Percentiles rank a stretch among this genome's conserved stretches.
Conservation (phyloP, 2,888 invertebrate species). For the Andrena camellia region DNA sequence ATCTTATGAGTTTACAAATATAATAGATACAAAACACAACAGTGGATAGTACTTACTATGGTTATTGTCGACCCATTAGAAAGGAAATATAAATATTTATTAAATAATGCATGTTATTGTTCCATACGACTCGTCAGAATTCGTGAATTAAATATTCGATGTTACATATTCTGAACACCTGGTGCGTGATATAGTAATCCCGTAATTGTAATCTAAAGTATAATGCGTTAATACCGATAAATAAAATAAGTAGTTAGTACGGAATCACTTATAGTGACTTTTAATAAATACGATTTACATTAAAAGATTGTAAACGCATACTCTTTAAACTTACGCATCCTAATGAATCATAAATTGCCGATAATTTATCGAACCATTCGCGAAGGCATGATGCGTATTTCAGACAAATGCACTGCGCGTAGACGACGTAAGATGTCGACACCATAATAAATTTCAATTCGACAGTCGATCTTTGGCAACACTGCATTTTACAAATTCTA, state of each 20-base stretch:
- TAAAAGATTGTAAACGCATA: background rate
- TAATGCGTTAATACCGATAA: background rate
- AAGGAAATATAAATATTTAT: conserved; percentile 43
- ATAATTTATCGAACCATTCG: conserved; percentile 26
- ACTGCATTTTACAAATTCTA: conserved; percentile 7
- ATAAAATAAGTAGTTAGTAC: conserved; percentile 17
- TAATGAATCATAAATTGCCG: background rate
- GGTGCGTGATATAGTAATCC: conserved; percentile 2
- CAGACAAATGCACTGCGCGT: background rate
- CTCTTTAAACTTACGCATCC: background rate
- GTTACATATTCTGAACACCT: conserved; percentile 12
- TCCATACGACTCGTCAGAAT: background rate
- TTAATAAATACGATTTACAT: conserved; percentile 1
- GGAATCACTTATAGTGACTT: conserved; percentile 2
- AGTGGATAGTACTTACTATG: conserved; percentile 16
- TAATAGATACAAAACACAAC: conserved; percentile 28
- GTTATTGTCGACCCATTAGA: conserved; percentile 11
- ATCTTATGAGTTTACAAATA: conserved; percentile 38
- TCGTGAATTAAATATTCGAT: conserved; percentile 18
- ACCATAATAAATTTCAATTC: conserved; percentile 26
- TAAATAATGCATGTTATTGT: conserved; percentile 22
- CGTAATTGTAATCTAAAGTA: conserved; percentile 10
- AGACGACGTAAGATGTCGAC: conserved; percentile 42
- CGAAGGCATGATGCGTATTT: background rate
- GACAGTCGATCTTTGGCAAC: conserved; percentile 49